Evolutionary conservation across 2,797 vertebrate species (phyloP), one percentile per base, ranked within the genome.

Genomic region (Ataeniobius toweri): DNA sequence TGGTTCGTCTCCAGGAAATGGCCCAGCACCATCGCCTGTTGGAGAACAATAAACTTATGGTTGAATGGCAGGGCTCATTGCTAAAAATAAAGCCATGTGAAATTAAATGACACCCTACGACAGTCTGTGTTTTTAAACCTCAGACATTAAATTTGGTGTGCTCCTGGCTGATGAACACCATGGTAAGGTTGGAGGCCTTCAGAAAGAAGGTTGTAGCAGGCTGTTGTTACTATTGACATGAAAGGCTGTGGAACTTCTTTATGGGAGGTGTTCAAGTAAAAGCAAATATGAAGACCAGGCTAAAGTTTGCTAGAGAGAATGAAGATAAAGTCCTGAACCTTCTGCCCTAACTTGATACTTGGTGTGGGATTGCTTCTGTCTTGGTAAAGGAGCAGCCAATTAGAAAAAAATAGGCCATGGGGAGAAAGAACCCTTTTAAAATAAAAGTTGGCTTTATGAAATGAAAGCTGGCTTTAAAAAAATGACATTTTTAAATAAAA

Each of bases 1-100:
- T 82, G 90, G 85, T 98, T 96, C 53, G 89, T 94, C 93, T 99
- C 98, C 88, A 99, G 93, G 94, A 98, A 99, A 88, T 99, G 94
- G 89, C 97, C 98, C 73, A 99, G 88, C 88, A 99, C 97, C 85
- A 98, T 95, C 44, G 98, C 98, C 98, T 99, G 87, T 75, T 24
- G 56, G 65, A 28, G 24, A 48, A 8, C 74, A 10, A 59, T 5
- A 44, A 67, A 26, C 63, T 13, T 7, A 22, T 0, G 3, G 6
- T 56, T 82, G 6, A 77, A 31, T 6, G 1, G 36, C 67, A 76
- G 3, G 0, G 1, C 24, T 82, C 0, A 73, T 56, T 76, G 39
- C 9, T 28, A 41, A 73, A 9, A 70, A 2, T 22, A 41, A 41
- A 56, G 55, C n/a, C 22, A n/a, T n/a, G 7, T 56, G 20, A 24